Conservation (phyloP, 2,113 vertebrate genomes). For the Tachysurus fulvidraco region DNA sequence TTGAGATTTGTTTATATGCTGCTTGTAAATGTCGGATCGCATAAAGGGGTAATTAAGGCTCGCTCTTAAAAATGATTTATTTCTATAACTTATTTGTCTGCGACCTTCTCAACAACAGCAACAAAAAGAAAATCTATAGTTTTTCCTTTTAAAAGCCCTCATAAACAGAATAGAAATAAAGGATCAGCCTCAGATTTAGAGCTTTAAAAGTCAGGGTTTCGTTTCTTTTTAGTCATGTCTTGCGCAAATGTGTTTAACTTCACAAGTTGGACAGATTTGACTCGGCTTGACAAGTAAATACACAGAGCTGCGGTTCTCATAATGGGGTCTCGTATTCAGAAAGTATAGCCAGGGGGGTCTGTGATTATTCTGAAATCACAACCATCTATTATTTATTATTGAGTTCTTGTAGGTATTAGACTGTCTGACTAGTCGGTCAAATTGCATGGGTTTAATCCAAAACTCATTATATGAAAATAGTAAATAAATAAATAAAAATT, state of each 20-base stretch:
- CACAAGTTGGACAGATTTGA: not conserved
- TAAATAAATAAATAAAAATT: not conserved
- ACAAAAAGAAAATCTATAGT: not conserved
- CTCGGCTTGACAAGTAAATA: not conserved
- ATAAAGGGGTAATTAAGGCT: conserved; percentile 5
- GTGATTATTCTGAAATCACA: not conserved
- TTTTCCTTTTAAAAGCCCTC: not conserved
- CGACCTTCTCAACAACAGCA: not conserved
- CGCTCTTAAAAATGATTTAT: not conserved
- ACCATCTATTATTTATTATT: not conserved
- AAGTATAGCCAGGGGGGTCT: not conserved
- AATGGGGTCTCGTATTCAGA: not conserved
- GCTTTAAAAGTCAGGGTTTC: conserved; percentile 6
- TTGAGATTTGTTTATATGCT: not conserved
- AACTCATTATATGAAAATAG: not conserved
- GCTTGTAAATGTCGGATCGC: not conserved
- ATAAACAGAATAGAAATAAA: conserved; percentile 5
- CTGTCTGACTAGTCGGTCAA: not conserved
- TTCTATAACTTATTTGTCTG: conserved; percentile 2
- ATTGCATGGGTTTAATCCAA: not conserved
- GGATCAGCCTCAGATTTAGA: not conserved
- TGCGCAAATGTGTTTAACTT: conserved; percentile 14
- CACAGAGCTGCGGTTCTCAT: not conserved
- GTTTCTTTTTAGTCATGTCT: not conserved
- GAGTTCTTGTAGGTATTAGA: not conserved